A percentile compares a stretch with the other conserved stretches of the same genome.
Conservation (phyloP, 2,888 invertebrate genomes). For the Caenorhabditis sp. region DNA sequence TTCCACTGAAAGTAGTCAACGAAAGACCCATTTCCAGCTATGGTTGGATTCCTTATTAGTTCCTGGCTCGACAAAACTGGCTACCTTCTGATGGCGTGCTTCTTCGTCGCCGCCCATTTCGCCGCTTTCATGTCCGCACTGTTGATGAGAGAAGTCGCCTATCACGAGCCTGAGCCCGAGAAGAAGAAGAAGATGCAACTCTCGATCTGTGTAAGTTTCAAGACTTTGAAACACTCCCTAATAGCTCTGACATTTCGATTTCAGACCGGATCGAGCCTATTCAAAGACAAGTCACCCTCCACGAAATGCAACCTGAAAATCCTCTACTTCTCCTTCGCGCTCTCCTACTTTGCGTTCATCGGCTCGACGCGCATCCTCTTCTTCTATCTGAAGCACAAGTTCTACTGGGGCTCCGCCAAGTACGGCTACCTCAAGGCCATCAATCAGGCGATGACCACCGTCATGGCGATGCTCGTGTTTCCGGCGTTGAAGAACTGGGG, state of each 20-base stretch:
- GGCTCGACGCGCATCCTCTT: conserved; percentile 72
- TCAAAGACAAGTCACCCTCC: conserved; percentile 27
- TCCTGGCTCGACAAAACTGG: conserved; percentile 42
- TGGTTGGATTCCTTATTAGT: conserved; percentile 61
- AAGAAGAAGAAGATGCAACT: background rate
- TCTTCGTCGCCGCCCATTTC: conserved; percentile 56
- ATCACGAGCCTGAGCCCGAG: conserved; percentile 4
- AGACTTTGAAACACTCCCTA: too few species aligned
- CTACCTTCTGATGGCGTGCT: conserved; percentile 48
- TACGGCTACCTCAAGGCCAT: conserved; percentile 70
- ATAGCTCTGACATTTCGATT: background rate
- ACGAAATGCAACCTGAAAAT: conserved; percentile 49
- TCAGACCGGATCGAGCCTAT: conserved; percentile 30
- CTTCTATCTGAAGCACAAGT: conserved; percentile 73
- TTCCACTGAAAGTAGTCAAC: too few species aligned
- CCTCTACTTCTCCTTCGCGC: conserved; percentile 65
- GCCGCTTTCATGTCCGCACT: conserved; percentile 47
- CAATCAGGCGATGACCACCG: conserved; percentile 65
- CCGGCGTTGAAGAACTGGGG: conserved; percentile 65
- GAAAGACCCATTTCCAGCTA: conserved; percentile 44
- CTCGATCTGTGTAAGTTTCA: conserved; percentile 18
- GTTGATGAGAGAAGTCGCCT: conserved; percentile 36
- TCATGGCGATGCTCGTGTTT: conserved; percentile 66
- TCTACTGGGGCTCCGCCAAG: conserved; percentile 69
- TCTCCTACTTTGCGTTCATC: conserved; percentile 74